Percentiles rank a stretch among this genome's conserved stretches.
These are phyloP conservation scores for Marasmarcha lunaedactyla DNA, from an alignment of 2,888 invertebrate species.

Conservation along the genomic window DNA sequence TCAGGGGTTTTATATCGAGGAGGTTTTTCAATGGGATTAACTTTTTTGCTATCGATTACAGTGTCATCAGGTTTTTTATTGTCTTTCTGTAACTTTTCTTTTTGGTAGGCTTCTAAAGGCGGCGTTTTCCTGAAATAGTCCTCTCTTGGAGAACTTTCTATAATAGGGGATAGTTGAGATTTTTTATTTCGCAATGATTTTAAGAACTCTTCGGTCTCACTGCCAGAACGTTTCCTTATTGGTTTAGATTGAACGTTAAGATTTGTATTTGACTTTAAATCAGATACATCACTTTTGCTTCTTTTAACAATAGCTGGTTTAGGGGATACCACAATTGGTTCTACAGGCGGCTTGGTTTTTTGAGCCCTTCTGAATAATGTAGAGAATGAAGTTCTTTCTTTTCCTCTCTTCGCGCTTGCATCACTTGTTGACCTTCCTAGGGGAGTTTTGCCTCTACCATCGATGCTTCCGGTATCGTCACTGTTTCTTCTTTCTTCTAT, in stretches of 20 bases:
- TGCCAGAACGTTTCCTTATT: slow-evolving; percentile 70
- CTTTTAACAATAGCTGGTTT: slow-evolving; percentile 61
- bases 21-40: slow-evolving; percentile 58
- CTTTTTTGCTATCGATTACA: slow-evolving; percentile 42
- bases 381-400: slow-evolving; percentile 74
- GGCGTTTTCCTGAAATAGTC: slow-evolving; percentile 73
- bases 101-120: slow-evolving; percentile 47
- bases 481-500: slow-evolving; percentile 59
- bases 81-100: slow-evolving; percentile 27
- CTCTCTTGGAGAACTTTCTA: slow-evolving; percentile 79
- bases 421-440: slow-evolving; percentile 72
- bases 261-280: slow-evolving; percentile 66
- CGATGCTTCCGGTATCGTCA: slow-evolving; percentile 59
- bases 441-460: slow-evolving; percentile 32
- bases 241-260: slow-evolving; percentile 50
- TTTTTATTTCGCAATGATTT: slow-evolving; percentile 70
- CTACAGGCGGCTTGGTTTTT: slow-evolving; percentile 52
- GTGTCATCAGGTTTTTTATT: slow-evolving; percentile 16
- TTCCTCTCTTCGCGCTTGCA: slow-evolving; percentile 54
- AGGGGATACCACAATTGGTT: slow-evolving; percentile 56
- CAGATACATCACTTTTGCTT: slow-evolving; percentile 76
- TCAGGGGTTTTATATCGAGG: slow-evolving; percentile 49
- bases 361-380: slow-evolving; percentile 73
- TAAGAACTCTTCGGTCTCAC: slow-evolving; percentile 71
- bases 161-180: slow-evolving; percentile 82